Base-by-base conservation (phyloP, 1,140 invertebrate species). In the Neodiprion lecontei region DNA sequence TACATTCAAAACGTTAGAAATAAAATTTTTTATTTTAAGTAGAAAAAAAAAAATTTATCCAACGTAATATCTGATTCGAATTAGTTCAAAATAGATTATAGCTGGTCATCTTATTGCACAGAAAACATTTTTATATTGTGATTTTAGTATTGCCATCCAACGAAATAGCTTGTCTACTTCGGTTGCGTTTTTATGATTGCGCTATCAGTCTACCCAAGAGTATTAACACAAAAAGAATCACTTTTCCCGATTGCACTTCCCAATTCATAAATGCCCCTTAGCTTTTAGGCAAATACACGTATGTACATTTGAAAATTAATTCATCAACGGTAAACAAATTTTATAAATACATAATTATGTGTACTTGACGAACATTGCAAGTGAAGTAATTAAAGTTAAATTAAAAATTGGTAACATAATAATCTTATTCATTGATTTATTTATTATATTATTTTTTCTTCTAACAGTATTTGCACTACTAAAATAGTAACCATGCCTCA, bases 211-310 rank as follows among this genome's bases (percentile, higher is more conserved):
- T 48, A 50, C 48, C 68, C 10, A 40, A 47, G 70, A 71, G 70
- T 71, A 48, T 71, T 71, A 48, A 14, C 67, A 69, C 67, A 47
- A 12, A 40, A 12, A 48, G 48, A 47, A 23, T 40, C 23, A 71
- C 70, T 71, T 76, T 61, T 17, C n/a, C 70, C 72, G 80, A 87
- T 87, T 87, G 85, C 85, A 87, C 85, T 84, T 85, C 77, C 84
- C 83, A 84, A 79, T 74, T 79, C 80, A 79, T 61, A 86, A 84
- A 80, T 74, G 68, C 65, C 69, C 48, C 49, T 49, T 67, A 17
- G 50, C 67, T 53, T 28, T 40, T 48, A 69, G 71, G 68, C 23
- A 14, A 73, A 76, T 21, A 73, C 67, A 74, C 28, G 74, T 50
- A 65, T 76, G 71, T 70, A 61, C 72, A 74, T 50, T 73, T 23